Conservation (phyloP, 2,888 invertebrate genomes). For the Hypomecis atomaria region DNA sequence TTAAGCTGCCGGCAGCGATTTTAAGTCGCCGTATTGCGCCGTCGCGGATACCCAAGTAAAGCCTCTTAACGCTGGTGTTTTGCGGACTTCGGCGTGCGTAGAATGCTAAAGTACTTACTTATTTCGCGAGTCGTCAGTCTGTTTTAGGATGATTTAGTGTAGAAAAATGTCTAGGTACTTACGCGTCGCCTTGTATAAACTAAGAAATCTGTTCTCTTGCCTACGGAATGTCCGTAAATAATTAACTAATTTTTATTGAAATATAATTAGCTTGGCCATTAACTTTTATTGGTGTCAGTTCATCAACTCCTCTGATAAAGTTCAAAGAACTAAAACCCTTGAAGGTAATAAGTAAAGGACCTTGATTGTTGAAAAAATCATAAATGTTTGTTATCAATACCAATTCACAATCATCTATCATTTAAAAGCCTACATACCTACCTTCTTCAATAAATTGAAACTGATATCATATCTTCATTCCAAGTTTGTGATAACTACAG, state of each 20-base stretch:
- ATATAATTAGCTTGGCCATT: no score
- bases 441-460: slow-evolving; percentile 4
- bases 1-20: neutral
- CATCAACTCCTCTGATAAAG: no score
- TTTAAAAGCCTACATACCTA: slow-evolving; percentile 15
- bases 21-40: slow-evolving; percentile 2
- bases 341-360: neutral
- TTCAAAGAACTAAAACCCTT: no score
- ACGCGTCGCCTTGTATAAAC: neutral
- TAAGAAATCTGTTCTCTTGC: no score
- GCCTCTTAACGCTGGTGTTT: slow-evolving; percentile 6
- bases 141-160: slow-evolving; percentile 4
- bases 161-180: neutral
- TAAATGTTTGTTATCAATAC: slow-evolving; percentile 1
- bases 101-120: slow-evolving; percentile 7
- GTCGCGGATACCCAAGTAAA: slow-evolving; percentile 8
- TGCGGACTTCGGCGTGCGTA: slow-evolving; percentile 10
- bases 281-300: no score
- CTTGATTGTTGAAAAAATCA: neutral
- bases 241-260: no score
- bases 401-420: slow-evolving; percentile 7
- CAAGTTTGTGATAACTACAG: slow-evolving; percentile 8
- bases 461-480: slow-evolving; percentile 26
- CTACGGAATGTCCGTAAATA: no score
- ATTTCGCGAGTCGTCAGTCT: neutral